phyloP scores from a whole-genome alignment of 2,888 invertebrate genomes.

The Sipunculus nudus region DNA sequence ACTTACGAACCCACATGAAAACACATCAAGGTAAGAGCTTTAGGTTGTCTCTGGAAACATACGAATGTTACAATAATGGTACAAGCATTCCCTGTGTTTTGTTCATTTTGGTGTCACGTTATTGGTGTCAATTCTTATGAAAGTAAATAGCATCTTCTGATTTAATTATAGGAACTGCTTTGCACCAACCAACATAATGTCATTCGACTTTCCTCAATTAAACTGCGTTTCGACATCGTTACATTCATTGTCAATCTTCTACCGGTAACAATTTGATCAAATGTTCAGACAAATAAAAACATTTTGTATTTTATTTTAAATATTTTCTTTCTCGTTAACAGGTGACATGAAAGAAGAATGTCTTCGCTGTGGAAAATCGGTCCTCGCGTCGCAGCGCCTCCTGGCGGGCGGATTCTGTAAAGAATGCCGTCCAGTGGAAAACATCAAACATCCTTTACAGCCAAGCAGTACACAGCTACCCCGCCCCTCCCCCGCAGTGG shows the following conservation, averaged over 20 bases:
- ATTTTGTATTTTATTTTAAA: not conserved
- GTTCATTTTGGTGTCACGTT: too few species aligned
- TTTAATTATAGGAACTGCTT: too few species aligned
- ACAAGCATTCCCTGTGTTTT: too few species aligned
- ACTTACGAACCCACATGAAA: conserved; percentile 78
- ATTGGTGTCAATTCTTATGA: too few species aligned
- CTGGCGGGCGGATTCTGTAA: conserved; percentile 11
- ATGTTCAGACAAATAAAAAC: too few species aligned
- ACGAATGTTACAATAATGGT: too few species aligned
- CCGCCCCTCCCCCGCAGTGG: not conserved
- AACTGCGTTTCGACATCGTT: not conserved
- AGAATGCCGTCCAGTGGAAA: too few species aligned
- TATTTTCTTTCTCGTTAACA: conserved; percentile 9
- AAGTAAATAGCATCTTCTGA: too few species aligned
- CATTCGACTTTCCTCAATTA: not conserved
- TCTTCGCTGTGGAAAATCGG: conserved; percentile 18
- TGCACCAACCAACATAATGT: too few species aligned
- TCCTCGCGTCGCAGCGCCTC: conserved; percentile 13
- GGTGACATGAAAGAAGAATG: conserved; percentile 29
- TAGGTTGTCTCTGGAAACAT: too few species aligned
- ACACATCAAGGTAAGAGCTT: conserved; percentile 74
- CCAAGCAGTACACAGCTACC: not conserved
- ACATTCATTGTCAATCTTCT: not conserved
- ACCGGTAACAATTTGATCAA: too few species aligned
- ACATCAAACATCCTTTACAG: too few species aligned